Evolutionary conservation across 2,888 invertebrate species (phyloP).

Genomic region (Tigriopus californicus): DNA sequence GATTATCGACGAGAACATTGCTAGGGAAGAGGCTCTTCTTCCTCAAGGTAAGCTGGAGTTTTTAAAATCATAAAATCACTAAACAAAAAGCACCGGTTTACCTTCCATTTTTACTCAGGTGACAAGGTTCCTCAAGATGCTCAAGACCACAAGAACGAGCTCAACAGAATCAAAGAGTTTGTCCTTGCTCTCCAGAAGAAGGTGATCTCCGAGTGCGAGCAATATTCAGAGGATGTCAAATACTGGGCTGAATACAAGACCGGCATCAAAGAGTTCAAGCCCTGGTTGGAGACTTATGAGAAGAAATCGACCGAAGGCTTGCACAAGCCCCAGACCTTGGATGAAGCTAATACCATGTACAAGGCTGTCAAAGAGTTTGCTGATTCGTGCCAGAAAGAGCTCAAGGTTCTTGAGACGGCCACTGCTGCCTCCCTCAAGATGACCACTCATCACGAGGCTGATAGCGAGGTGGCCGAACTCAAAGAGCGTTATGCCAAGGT

Average conservation of each 20-base stretch:
- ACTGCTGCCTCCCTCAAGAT: constrained; percentile 15
- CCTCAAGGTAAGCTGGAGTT: constrained; percentile 4
- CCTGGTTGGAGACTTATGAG: constrained; percentile 19
- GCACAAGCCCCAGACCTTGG: constrained; percentile 19
- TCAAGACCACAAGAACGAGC: constrained; percentile 18
- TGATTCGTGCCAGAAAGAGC: constrained; percentile 1
- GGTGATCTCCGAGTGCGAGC: constrained; percentile 18
- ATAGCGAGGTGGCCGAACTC: constrained; percentile 18
- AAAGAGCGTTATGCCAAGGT: constrained; percentile 18
- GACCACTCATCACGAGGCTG: constrained; percentile 18
- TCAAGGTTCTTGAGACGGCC: constrained; percentile 5
- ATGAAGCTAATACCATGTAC: constrained; percentile 18
- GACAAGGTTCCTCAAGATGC: constrained; percentile 16
- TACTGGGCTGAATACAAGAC: constrained; percentile 20
- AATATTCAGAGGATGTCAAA: constrained; percentile 15
- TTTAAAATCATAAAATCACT: too few relatives aligned
- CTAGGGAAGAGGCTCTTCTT: background rate
- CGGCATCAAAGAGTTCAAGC: constrained; percentile 19
- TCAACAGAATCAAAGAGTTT: constrained; percentile 19
- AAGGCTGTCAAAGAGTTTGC: constrained; percentile 16
- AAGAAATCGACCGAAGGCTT: constrained; percentile 17
- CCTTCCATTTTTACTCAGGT: background rate
- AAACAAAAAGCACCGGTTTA: too few relatives aligned
- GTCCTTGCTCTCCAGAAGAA: constrained; percentile 18
- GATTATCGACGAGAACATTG: constrained; percentile 6